Percentiles rank a stretch among this genome's conserved stretches.
These are phyloP conservation scores for Probaryconus sp. DNA, from an alignment of 1,140 invertebrate species.

Conservation along the genomic window DNA sequence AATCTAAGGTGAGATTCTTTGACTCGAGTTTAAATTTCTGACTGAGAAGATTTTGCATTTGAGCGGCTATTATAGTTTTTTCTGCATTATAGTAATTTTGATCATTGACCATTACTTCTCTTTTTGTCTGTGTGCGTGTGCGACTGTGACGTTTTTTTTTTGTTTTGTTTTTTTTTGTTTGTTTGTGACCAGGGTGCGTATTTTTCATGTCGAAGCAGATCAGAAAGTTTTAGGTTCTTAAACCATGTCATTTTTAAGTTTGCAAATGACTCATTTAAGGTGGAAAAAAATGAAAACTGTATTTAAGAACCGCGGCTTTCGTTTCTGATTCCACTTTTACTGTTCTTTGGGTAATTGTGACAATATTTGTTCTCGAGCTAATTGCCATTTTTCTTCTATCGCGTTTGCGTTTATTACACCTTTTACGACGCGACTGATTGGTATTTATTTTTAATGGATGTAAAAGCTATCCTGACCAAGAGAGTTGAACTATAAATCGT, in stretches of 20 bases:
- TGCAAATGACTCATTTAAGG: too few relatives aligned
- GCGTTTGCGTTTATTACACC: not conserved
- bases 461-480: too few relatives aligned
- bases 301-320: too few relatives aligned
- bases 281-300: too few relatives aligned
- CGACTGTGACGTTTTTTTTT: not conserved
- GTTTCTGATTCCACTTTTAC: constrained; percentile 5
- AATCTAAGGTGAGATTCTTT: constrained; percentile 14
- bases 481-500: constrained; percentile 36
- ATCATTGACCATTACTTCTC: constrained; percentile 25
- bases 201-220: not conserved
- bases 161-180: too few relatives aligned
- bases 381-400: constrained; percentile 10
- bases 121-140: constrained; percentile 9
- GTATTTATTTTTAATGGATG: constrained; percentile 16
- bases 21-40: too few relatives aligned
- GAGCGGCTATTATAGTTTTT: constrained; percentile 27
- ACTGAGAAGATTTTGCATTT: constrained; percentile 30
- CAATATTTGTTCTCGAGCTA: constrained; percentile 19
- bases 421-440: not conserved
- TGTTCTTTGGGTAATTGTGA: constrained; percentile 31
- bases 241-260: too few relatives aligned
- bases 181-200: too few relatives aligned
- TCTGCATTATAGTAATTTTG: constrained; percentile 32
- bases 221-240: too few relatives aligned